Base-by-base conservation (phyloP, 2,113 vertebrate genomes). In the Hippocampus comes region DNA sequence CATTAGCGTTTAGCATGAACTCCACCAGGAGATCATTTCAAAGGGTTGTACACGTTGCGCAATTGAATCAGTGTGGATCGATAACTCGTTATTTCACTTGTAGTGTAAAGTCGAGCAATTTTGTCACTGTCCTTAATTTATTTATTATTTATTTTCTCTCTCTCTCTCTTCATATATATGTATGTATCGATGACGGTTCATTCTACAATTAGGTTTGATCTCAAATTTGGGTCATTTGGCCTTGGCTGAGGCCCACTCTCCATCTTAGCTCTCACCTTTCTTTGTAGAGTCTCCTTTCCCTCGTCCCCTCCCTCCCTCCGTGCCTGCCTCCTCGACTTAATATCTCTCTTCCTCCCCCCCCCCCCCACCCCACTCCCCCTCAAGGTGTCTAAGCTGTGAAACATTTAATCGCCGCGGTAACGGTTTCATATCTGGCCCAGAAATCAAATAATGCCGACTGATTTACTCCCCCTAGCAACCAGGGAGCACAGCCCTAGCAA, bases 391-490 rank as follows among this genome's bases (percentile, higher is more conserved):
- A 95, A 95, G 90, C 95, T 96, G 96, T 94, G 95, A 99, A 96
- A 98, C 97, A 98, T 98, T 98, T 98, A 98, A 99, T 99, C 96
- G 96, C 93, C 90, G 94, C 95, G 94, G 96, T 98, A 98, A 95
- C 95, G 95, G 94, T 97, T 99, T 98, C 97, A 99, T 98, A 98
- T 98, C 97, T 98, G 95, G 96, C 96, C 96, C 96, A 98, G 96
- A 98, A 98, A 98, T 99, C 97, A 98, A 98, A 99, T 98, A 99
- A 99, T 96, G 95, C 96, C 95, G 94, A 95, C 96, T 98, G 97
- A 99, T 99, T 99, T 98, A 97, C 95, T 98, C 94, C 96, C 96
- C 97, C 94, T 98, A 99, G 97, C 97, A 99, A 99, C 97, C 95
- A 82, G 90, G 94, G 96, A 96, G 95, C 95, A 94, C 94, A 94